Evolutionary conservation across 1,140 invertebrate species (phyloP).

Genomic region (Calliopsis andreniformis): DNA sequence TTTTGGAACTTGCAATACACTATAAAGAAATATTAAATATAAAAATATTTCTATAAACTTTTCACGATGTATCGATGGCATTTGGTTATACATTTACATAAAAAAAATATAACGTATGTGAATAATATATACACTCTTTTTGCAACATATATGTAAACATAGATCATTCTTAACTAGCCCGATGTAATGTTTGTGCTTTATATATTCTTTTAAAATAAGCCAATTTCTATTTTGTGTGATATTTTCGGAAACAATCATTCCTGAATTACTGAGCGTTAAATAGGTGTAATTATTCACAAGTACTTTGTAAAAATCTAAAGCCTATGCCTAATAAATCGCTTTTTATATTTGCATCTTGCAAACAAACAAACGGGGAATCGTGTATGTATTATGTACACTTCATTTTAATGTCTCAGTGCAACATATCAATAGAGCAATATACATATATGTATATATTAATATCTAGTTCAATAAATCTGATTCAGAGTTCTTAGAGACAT

Average conservation of each 20-base stretch:
- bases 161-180: not conserved
- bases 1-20: not conserved
- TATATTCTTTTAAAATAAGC: not conserved
- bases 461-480: conserved; percentile 40
- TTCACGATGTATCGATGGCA: not conserved
- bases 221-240: conserved; percentile 4
- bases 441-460: conserved; percentile 54
- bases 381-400: conserved; percentile 57
- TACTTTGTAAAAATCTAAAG: not conserved
- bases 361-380: conserved; percentile 41
- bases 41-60: conserved; percentile 30
- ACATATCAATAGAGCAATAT: conserved; percentile 51
- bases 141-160: not conserved
- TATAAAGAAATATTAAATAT: conserved; percentile 38
- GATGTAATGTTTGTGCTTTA: conserved; percentile 11
- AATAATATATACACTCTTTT: conserved; percentile 27
- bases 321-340: conserved; percentile 17
- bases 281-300: not conserved
- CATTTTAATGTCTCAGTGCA: conserved; percentile 18
- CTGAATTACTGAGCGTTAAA: too few relatives aligned
- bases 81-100: conserved; percentile 11
- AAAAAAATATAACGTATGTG: conserved; percentile 4
- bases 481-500: conserved; percentile 24
- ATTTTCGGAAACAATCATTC: conserved; percentile 1
- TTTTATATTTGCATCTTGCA: conserved; percentile 56